phyloP scores from a whole-genome alignment of 2,888 invertebrate genomes.

The Disparrhopalites patrizii region DNA sequence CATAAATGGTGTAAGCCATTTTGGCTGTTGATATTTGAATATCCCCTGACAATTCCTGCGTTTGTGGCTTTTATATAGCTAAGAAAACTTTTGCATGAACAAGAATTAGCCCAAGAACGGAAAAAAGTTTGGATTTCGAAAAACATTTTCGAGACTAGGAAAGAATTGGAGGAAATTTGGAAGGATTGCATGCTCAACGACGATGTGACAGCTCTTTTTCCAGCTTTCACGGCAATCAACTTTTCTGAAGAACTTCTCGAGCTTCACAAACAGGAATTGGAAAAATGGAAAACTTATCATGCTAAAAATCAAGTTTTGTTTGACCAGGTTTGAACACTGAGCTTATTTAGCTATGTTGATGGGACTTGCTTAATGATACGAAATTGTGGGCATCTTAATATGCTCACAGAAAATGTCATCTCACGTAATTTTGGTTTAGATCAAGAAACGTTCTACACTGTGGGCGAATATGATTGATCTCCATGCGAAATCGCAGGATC shows the following conservation, averaged over 20 bases:
- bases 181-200: conserved; percentile 3
- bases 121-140: not conserved
- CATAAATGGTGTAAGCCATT: not conserved
- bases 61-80: not conserved
- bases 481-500: conserved; percentile 8
- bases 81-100: not conserved
- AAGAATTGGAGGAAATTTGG: conserved; percentile 15
- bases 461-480: conserved; percentile 18
- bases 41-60: too few species aligned
- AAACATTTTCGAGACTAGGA: conserved; percentile 1
- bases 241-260: not conserved
- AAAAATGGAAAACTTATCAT: conserved; percentile 12
- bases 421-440: too few species aligned
- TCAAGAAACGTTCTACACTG: conserved; percentile 6
- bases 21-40: not conserved
- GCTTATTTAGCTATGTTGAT: too few species aligned
- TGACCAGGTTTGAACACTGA: too few species aligned
- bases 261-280: conserved; percentile 7
- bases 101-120: not conserved
- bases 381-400: too few species aligned
- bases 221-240: not conserved
- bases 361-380: too few species aligned
- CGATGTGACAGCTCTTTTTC: not conserved
- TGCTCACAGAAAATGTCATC: too few species aligned
- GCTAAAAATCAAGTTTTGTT: conserved; percentile 15